A percentile compares a stretch with the other conserved stretches of the same genome.
Conservation (phyloP, 1,140 invertebrate species). For the Drosophila ercepeae region DNA sequence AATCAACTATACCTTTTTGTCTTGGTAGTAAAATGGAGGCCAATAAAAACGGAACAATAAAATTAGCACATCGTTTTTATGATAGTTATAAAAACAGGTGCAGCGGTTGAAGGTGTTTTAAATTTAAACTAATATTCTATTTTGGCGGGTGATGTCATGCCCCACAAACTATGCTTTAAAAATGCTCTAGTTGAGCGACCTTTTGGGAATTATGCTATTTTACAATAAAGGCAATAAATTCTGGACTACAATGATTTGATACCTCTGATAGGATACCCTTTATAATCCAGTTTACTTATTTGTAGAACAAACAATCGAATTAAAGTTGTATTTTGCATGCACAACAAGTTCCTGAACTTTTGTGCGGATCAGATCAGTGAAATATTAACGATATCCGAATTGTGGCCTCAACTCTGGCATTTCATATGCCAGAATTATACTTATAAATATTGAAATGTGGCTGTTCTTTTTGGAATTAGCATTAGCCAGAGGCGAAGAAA, state of each 20-base stretch:
- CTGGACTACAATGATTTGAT: conserved; percentile 4
- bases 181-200: not conserved
- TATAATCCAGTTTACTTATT: conserved; percentile 11
- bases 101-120: not conserved
- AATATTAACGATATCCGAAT: conserved; percentile 34
- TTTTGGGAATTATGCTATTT: not conserved
- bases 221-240: conserved; percentile 1
- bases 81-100: conserved; percentile 5
- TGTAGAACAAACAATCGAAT: conserved; percentile 25
- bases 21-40: conserved; percentile 18
- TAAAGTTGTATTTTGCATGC: conserved; percentile 11
- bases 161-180: conserved; percentile 33
- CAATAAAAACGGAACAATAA: conserved; percentile 12
- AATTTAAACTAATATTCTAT: not conserved
- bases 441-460: conserved; percentile 71
- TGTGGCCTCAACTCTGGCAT: conserved; percentile 68
- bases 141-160: conserved; percentile 16
- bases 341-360: conserved; percentile 41
- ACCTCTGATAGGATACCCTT: conserved; percentile 17
- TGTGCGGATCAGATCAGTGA: conserved; percentile 14
- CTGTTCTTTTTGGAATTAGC: conserved; percentile 43
- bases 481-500: conserved; percentile 47
- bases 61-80: conserved; percentile 10
- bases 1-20: conserved; percentile 12
- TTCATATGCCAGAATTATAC: conserved; percentile 55